Evolutionary conservation across 2,113 vertebrate species (phyloP), one percentile per base, ranked within the genome.

Genomic region (Sminthopsis crassicaudata): DNA sequence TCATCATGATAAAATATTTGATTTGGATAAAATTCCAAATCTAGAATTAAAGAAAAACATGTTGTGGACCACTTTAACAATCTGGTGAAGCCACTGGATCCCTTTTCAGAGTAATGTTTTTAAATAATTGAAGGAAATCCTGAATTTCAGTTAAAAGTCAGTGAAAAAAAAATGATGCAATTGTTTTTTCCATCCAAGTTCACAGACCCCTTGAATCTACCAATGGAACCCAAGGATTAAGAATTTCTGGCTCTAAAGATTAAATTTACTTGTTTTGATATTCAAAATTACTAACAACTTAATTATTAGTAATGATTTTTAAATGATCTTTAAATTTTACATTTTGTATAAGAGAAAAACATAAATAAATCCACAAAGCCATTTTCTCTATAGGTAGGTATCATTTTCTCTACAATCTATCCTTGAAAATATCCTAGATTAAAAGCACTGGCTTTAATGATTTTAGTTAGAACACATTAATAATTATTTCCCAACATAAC

Each of bases 211-310:
- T n/a, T 36, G n/a, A 76, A 76, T 76, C 36, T 76, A 14, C 6
- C 16, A 16, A 76, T n/a, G 36, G 36, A 76, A n/a, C 30, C 14
- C 30, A 76, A 76, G 60, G 30, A 0, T 67, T 67, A n/a, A 67
- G 60, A 5, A 76, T 76, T 76, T 36, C 30, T 67, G 30, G 60
- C 14, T 3, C 36, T 19, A 67, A 67, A 67, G 12, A 36, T 67
- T 12, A 67, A 76, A n/a, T 4, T 19, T 76, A 76, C n/a, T 76
- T n/a, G 11, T 84, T 84, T 23, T 23, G 67, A 23, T 84, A 84
- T 42, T 84, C 5, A 84, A 84, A 84, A 96, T 94, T 91, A 51
- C 95, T 94, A 96, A 95, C 93, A 95, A 54, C 6, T 90, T 90
- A 94, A 84, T 91, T 93, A 76, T 46, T 90, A 93, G 36, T 95